These are phyloP conservation scores for Tautogolabrus adspersus DNA, from an alignment of 2,113 vertebrate genomes.

Conservation along the genomic window DNA sequence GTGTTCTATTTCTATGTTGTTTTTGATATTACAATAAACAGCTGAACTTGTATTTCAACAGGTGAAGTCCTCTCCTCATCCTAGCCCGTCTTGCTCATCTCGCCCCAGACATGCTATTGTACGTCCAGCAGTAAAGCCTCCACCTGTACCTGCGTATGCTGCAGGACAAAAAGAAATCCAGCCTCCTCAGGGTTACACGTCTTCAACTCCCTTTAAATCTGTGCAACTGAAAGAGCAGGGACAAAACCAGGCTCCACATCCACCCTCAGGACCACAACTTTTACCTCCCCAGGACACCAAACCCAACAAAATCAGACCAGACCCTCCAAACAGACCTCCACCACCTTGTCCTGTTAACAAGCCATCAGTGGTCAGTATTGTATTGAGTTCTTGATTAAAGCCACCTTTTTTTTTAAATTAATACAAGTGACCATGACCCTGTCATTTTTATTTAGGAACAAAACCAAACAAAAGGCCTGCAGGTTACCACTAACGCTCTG, in stretches of 20 bases:
- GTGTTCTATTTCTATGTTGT: background rate
- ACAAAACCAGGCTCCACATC: conserved; percentile 28
- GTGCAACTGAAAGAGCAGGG: conserved; percentile 7
- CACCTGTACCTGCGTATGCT: conserved; percentile 67
- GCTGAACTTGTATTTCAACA: conserved; percentile 7
- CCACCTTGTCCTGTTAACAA: conserved; percentile 78
- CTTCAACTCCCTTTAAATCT: conserved; percentile 21
- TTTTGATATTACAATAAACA: background rate
- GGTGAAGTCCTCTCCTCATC: conserved; percentile 49
- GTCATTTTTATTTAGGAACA: conserved; percentile 48
- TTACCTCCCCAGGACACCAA: conserved; percentile 21
- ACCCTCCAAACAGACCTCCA: conserved; percentile 82
- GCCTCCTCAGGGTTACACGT: conserved; percentile 43
- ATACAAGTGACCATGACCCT: background rate
- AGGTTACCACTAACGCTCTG: conserved; percentile 36
- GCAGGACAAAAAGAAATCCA: conserved; percentile 17
- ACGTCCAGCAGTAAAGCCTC: conserved; percentile 77
- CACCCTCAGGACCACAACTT: conserved; percentile 35
- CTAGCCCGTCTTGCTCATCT: conserved; percentile 61
- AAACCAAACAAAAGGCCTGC: conserved; percentile 39
- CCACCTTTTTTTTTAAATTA: background rate
- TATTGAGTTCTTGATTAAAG: background rate
- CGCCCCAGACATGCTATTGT: conserved; percentile 58
- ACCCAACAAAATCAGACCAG: conserved; percentile 63
- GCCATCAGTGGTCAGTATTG: conserved; percentile 50